Evolutionary conservation across 2,797 vertebrate species (phyloP), one percentile per base, ranked within the genome.

Genomic region (Adrianichthys oophorus): DNA sequence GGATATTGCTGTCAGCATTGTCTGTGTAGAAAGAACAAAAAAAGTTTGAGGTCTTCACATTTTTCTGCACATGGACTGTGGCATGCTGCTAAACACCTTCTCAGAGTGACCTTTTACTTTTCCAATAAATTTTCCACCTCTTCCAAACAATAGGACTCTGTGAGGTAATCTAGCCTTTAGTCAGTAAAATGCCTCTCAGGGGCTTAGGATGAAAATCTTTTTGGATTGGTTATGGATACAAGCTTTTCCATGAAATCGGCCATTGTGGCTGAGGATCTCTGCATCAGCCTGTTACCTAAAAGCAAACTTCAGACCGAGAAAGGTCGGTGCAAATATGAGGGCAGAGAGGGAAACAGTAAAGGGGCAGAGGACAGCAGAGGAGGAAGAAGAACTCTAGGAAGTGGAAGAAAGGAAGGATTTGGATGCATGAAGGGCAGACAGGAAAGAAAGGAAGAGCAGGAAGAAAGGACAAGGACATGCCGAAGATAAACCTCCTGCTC

Each of bases 1-100:
- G 55, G 97, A 99, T 89, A 99, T 98, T 48, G 97, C 95, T 0
- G 97, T 99, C 78, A 99, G 87, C 95, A 98, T 94, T 1, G 97
- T 99, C 97, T 99, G 88, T 52, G 21, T 52, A 68, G 45, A 72
- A 60, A 64, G 32, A 37, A 37, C 32, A 37, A 37, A 37, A 21
- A 61, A 41, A 16, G 4, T 17, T 24, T 10, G 3, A 21, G 43
- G 19, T 0, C 4, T 1, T 12, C 50, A 18, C 17, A n/a, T 42
- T 19, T 41, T 19, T 42, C 15, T 15, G 32, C 32, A 37, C 32
- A 12, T 0, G 23, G 21, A 0, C 10, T 18, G 8, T 48, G 10
- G 29, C n/a, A 10, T 23, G 17, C 14, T 7, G 3, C 8, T 1
- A 8, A 52, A 26, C 19, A 21, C 0, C 21, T 12, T 52, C 40